Conservation (phyloP, 2,797 vertebrate genomes). For the Crax fasciolata region DNA sequence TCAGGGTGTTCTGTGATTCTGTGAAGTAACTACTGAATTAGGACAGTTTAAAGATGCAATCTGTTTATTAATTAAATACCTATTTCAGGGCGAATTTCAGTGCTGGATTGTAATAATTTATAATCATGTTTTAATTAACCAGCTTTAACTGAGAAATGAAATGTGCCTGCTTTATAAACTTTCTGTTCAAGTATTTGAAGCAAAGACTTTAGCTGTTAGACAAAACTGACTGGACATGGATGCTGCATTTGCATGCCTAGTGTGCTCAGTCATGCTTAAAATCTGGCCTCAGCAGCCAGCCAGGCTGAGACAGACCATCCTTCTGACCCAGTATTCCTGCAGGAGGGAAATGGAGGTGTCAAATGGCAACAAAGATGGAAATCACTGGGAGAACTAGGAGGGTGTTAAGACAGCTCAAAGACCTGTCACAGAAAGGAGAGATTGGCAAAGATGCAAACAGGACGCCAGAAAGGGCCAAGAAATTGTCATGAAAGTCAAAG, state of each 20-base stretch:
- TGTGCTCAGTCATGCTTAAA: not conserved
- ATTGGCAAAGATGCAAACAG: not conserved
- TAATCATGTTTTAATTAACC: not conserved
- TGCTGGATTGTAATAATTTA: not conserved
- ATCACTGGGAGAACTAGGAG: not conserved
- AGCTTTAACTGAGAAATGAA: not conserved
- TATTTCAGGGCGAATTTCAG: not conserved
- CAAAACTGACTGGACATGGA: not conserved
- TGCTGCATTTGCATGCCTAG: not conserved
- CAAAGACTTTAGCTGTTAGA: not conserved
- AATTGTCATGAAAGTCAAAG: not conserved
- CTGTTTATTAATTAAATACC: not conserved
- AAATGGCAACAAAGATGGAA: not conserved
- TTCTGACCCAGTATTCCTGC: not conserved
- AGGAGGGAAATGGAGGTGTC: not conserved
- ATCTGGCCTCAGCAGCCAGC: not conserved
- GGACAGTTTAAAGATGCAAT: not conserved
- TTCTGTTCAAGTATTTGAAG: not conserved
- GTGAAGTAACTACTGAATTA: not conserved
- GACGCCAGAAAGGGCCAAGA: not conserved
- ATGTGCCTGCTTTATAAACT: not conserved
- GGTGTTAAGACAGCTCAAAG: slow-evolving; percentile 1
- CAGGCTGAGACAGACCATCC: not conserved
- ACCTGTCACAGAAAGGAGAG: not conserved
- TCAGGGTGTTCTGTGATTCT: too few species aligned